Base-by-base conservation (phyloP, 64 coral and sea anemone species). In the Pocillopora verrucosa region DNA sequence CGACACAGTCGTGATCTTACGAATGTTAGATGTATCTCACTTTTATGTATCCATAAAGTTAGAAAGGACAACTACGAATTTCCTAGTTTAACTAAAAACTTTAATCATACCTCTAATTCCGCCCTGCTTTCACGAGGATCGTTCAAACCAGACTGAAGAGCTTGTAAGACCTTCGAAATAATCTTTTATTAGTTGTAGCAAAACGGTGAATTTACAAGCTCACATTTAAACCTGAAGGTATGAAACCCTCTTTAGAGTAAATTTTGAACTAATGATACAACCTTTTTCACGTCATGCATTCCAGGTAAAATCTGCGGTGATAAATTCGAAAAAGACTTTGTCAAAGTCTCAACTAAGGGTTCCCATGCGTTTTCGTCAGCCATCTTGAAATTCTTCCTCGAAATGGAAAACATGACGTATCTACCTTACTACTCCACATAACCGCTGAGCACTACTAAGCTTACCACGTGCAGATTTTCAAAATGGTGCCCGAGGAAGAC, bases 401-500 rank as follows among this genome's bases (percentile, higher is more conserved):
- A 41, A 51, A 51, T 51, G 41, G 4, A 36, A 64, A 26, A 83
- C 30, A 30, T 30, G 30, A 30, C 30, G 30, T 30, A 30, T 30
- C 30, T 30, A 30, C 30, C 30, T 30, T 30, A 30, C 41, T 51
- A 51, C 41, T 51, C 7, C 3, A 3, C 41, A 51, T 51, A 51
- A 64, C 80, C 89, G 89, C 89, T 84, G 80, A 35, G 56, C 41
- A 51, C 3, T 76, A 11, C 17, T 91, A 70, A 65, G 77, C 60
- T n/a, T 13, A 91, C 69, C 89, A 91, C 89, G 89, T 91, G 89
- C 58, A 65, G 11, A 12, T 83, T 60, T 74, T 30, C 61, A 92
- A 80, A 41, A 92, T 92, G 90, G 80, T 96, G 62, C 85, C 82
- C 7, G 79, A 78, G 20, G 45, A 89, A 13, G 67, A 59, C 65